phyloP scores from a whole-genome alignment of 1,140 invertebrate species.

The Drosophila bocqueti region DNA sequence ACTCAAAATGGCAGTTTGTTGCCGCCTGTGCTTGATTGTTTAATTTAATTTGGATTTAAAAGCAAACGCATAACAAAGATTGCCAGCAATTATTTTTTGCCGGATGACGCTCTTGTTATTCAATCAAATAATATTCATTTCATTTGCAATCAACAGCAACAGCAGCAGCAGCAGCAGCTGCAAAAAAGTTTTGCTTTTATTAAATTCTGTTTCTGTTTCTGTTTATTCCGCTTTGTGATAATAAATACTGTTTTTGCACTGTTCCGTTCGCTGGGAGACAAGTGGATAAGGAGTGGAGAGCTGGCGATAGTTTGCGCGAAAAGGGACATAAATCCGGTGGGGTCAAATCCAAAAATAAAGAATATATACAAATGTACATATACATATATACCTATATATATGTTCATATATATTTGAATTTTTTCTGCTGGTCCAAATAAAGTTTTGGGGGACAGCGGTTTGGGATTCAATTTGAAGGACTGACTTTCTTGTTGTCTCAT shows the following conservation, averaged over 20 bases:
- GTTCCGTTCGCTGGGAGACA: constrained; percentile 18
- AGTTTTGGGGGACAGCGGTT: constrained; percentile 6
- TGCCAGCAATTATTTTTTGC: constrained; percentile 50
- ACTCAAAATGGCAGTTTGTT: constrained; percentile 72
- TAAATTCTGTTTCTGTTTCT: constrained; percentile 41
- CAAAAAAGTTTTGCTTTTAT: constrained; percentile 47
- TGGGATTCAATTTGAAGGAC: constrained; percentile 13
- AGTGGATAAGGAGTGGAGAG: background rate
- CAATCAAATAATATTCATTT: constrained; percentile 57
- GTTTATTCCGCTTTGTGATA: constrained; percentile 51
- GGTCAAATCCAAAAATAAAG: constrained; percentile 5
- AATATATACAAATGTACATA: background rate
- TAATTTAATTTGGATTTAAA: constrained; percentile 80
- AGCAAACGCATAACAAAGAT: constrained; percentile 67
- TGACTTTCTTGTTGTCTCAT: constrained; percentile 8
- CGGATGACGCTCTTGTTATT: constrained; percentile 40
- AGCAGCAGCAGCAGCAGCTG: constrained; percentile 20
- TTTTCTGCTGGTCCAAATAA: background rate
- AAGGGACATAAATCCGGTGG: constrained; percentile 38
- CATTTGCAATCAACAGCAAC: constrained; percentile 48
- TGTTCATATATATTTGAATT: background rate
- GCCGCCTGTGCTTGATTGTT: constrained; percentile 48
- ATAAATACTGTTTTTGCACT: constrained; percentile 46
- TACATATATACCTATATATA: background rate
- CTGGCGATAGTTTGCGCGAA: constrained; percentile 36